These are phyloP conservation scores for Pipistrellus kuhlii DNA, from an alignment of 2,797 vertebrate genomes.

Conservation along the genomic window DNA sequence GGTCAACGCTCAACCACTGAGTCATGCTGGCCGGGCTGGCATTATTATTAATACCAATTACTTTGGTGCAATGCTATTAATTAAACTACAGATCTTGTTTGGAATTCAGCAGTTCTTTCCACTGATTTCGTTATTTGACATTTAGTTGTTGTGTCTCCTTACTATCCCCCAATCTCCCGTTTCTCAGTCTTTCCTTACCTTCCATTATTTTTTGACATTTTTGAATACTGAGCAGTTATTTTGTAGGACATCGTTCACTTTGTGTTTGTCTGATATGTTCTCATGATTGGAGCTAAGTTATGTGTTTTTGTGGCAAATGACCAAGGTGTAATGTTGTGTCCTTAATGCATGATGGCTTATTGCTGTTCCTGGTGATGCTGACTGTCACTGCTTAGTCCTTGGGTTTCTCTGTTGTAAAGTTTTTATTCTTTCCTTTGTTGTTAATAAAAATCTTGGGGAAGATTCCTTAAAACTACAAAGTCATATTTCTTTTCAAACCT, in stretches of 20 bases:
- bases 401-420: not conserved
- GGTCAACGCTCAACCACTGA: no score
- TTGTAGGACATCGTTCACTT: not conserved
- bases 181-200: not conserved
- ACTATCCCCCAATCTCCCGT: not conserved
- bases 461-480: not conserved
- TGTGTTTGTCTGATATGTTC: not conserved
- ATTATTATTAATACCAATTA: not conserved
- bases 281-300: not conserved
- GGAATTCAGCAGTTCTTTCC: not conserved
- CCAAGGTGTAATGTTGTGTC: not conserved
- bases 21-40: no score
- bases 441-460: not conserved
- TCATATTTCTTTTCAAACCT: constrained; percentile 1
- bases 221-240: not conserved
- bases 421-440: not conserved
- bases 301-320: not conserved
- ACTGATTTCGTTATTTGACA: not conserved
- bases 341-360: rapidly evolving
- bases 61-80: not conserved
- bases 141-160: not conserved
- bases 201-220: not conserved
- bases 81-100: not conserved
- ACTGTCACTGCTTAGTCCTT: not conserved
- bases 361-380: not conserved